Base-by-base conservation (phyloP, 1,140 invertebrate genomes). In the Ceratoteleas bidentatus region DNA sequence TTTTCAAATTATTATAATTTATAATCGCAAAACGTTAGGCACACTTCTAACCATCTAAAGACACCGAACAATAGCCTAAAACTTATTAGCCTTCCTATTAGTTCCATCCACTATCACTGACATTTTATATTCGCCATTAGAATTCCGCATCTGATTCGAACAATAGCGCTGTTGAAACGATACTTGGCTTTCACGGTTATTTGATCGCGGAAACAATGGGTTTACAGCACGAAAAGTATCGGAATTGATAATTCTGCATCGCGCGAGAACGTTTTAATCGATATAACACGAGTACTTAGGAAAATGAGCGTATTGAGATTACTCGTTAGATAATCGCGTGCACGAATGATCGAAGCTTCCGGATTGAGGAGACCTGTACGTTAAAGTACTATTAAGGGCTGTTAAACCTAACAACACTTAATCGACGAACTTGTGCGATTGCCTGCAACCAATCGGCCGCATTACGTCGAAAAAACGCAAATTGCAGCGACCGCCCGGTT, bases 291-390 rank as follows among this genome's bases (percentile, higher is more conserved):
- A 43, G n/a, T 57, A 15, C 50, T 62, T 68, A 50, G 56, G 14
- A 38, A 75, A 81, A 69, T 57, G 34, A 36, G 43, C 50, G 58
- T 70, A 60, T 76, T 43, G 52, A 66, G 73, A 81, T 76, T 70
- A 75, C 52, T 69, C 40, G 47, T 56, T 62, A 61, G 68, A 78
- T 73, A 69, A 75, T 83, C 64, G 80, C 74, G 69, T 78, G 74
- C 64, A 43, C 53, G 53, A 74, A 45, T 74, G 62, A 83, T 74
- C 74, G 69, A 77, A 69, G 53, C 56, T 65, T 65, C 58, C 69
- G 36, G 57, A 68, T 43, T 33, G 61, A 68, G 36, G 61, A 66
- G 73, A 52, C 52, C 54, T 60, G 58, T 70, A 58, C 36, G 68
- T 73, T 57, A 50, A 77, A 61, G 60, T 62, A 50, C 61, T 34